Evolutionary conservation across 2,888 invertebrate genomes (phyloP), one percentile per base, ranked within the genome.

Genomic region (Thecophora atra): DNA sequence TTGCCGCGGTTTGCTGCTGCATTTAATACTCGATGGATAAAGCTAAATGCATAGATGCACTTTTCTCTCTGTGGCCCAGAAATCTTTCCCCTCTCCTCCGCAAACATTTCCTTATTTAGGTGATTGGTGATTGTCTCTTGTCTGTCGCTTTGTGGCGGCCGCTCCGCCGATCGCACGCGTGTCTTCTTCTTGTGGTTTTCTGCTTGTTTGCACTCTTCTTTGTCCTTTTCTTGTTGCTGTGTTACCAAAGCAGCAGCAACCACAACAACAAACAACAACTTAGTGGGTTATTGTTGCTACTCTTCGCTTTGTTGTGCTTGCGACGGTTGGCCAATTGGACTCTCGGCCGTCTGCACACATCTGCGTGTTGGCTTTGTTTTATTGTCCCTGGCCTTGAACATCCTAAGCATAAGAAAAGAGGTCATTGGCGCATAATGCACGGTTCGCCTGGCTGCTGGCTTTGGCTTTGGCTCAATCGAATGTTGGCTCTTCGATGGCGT

Each of bases 321-420:
- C 60, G 26, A 15, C 19, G 26, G 24, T 62, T 72, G 54, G 54
- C 68, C 67, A 63, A 56, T 72, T 72, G 63, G 67, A 54, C 52
- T 44, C 54, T 68, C 68, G 52, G 26, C 30, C 51, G 56, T 72
- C 66, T 65, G 67, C 65, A 66, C 44, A 65, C 51, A 26, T 15
- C 58, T 13, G 21, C 7, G 26, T 11, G 26, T 58, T 15, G 21
- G 24, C 8, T 56, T 68, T 64, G 28, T 26, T 30, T 52, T 21
- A n/a, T n/a, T 67, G 60, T 44, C 62, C 79, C 79, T 82, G 82
- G 81, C 82, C 82, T 82, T 82, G 82, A 81, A 82, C 76, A 78
- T 79, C 80, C 79, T 79, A 80, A 81, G 80, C 81, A 79, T 78
- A 80, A 77, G 80, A 81, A 81, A 81, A 82, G 82, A 82, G 82